Conservation (phyloP, 2,888 invertebrate species). For the Loripinus fragilis region DNA sequence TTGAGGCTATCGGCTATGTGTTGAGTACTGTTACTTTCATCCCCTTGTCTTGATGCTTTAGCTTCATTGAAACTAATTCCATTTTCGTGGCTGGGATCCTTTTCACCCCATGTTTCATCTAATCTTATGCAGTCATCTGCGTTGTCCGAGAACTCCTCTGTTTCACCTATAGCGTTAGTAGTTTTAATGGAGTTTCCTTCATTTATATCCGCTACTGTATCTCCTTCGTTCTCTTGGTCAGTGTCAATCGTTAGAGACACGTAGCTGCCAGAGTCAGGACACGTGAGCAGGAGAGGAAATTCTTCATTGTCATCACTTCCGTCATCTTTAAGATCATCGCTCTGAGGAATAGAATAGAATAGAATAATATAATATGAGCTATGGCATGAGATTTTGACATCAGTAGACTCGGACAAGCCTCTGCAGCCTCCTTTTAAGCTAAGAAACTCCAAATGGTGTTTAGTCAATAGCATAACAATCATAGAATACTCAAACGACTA, state of each 20-base stretch:
- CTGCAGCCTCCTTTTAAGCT: too few relatives aligned
- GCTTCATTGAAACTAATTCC: background rate
- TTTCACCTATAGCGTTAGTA: background rate
- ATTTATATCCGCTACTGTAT: background rate
- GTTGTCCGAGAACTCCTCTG: background rate
- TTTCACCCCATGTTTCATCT: background rate
- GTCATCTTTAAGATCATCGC: constrained; percentile 18
- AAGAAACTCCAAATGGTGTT: too few relatives aligned
- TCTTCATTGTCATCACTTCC: constrained; percentile 56
- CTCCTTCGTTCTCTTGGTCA: background rate
- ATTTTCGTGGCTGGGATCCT: background rate
- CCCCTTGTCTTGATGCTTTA: background rate
- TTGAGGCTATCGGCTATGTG: background rate
- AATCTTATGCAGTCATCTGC: background rate
- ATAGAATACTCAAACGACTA: too few relatives aligned
- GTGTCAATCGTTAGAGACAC: background rate
- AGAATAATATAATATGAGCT: too few relatives aligned
- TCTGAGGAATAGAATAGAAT: too few relatives aligned
- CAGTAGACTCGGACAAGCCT: too few relatives aligned
- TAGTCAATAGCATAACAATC: too few relatives aligned
- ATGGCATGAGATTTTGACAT: too few relatives aligned
- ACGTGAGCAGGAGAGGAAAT: constrained; percentile 52
- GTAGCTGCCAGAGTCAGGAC: constrained; percentile 40
- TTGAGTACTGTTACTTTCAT: background rate
- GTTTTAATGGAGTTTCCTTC: background rate